Base-by-base conservation (phyloP, 2,888 invertebrate species). In the Gari tellinella region DNA sequence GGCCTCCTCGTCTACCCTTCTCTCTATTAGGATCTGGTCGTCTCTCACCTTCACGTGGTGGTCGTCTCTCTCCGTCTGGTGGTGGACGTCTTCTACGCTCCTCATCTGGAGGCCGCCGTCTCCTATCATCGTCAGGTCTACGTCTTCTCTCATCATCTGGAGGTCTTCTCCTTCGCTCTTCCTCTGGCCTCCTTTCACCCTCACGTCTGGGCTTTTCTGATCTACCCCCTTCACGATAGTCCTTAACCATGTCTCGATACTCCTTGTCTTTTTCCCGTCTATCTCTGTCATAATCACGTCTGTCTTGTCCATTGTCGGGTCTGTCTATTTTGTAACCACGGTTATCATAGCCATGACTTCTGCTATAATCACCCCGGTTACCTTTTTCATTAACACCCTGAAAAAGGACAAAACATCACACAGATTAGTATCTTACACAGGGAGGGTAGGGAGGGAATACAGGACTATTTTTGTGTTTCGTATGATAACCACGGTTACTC, bases 351-450 rank as follows among this genome's bases (percentile, higher is more conserved):
- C 79, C 77, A 14, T 57, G 48, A 61, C 41, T 46, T 45, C 48
- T 78, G 78, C 78, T 74, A 78, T 73, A 74, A 78, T 72, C 73
- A 78, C 78, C 78, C 78, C 67, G 78, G 67, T 70, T 70, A 78
- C 78, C 70, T 53, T 67, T 46, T 73, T 78, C 78, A 60, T 78
- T 77, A 12, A 57, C 57, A 25, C 69, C 72, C 78, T 78, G 74
- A 23, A 78, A 78, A 52, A 26, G 45, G 43, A 55, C 60, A 55
- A 31, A 70, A 23, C 57, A 55, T 45, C 23, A 37, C 19, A 26
- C 45, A 17, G 43, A 65, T 78, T 78, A 78, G 78, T 67, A 74
- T 78, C 78, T 78, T 57, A 70, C 78, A 41, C 70, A 78, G 67
- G 74, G 67, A 62, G 38, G 69, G 43, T 17, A 38, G 55, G 63